A percentile compares a stretch with the other conserved stretches of the same genome.
These are phyloP conservation scores for Chlorodrepanis virens DNA, from an alignment of 2,113 vertebrate species.

Conservation along the genomic window DNA sequence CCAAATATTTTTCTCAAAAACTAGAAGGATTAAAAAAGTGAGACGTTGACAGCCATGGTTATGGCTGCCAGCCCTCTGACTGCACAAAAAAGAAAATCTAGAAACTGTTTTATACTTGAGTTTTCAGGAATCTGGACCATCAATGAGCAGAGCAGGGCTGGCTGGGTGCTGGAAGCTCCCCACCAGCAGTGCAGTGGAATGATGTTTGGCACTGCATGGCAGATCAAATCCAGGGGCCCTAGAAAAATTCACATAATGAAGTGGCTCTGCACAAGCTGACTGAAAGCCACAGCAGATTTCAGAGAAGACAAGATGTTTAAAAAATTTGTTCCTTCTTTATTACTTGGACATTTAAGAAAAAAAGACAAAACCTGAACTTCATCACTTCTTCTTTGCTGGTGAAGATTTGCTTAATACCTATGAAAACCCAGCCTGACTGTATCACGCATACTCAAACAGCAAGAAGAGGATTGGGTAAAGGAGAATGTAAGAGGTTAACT, in stretches of 20 bases:
- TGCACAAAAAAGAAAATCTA: not conserved
- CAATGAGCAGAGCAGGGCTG: not conserved
- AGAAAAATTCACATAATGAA: accelerated
- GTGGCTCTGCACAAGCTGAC: not conserved
- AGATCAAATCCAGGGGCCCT: not conserved
- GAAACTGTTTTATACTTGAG: not conserved
- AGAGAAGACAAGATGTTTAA: not conserved
- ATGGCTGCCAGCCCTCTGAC: not conserved
- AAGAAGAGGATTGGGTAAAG: not conserved
- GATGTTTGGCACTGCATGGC: not conserved
- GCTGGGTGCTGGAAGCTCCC: not conserved
- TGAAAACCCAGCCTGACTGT: not conserved
- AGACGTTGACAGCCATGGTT: not conserved
- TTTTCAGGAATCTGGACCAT: not conserved
- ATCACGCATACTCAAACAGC: not conserved
- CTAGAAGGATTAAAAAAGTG: not conserved
- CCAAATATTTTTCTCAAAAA: not conserved
- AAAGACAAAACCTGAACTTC: not conserved
- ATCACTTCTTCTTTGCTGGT: not conserved
- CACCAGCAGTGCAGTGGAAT: not conserved
- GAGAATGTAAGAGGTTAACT: not conserved
- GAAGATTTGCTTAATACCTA: not conserved
- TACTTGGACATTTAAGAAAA: not conserved
- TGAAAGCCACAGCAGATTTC: not conserved
- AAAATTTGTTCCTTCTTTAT: not conserved